A percentile compares a stretch with the other conserved stretches of the same genome.
phyloP scores from a whole-genome alignment of 1,140 invertebrate genomes.

The Bombus polaris region DNA sequence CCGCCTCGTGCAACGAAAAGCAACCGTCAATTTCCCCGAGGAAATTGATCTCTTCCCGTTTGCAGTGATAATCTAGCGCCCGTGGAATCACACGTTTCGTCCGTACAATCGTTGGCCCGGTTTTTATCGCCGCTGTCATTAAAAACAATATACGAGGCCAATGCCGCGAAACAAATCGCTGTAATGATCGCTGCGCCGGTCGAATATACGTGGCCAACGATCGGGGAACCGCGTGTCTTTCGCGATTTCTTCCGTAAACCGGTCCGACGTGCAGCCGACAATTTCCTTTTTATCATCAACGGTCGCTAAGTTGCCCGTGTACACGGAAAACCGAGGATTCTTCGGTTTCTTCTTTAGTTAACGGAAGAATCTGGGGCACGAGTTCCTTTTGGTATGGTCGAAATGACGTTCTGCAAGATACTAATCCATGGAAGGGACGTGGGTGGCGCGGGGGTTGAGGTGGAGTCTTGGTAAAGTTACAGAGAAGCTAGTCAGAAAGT shows the following conservation, averaged over 20 bases:
- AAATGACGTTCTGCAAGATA: too few relatives aligned
- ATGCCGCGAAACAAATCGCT: neutral
- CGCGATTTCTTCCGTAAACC: neutral
- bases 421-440: neutral
- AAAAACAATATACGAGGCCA: constrained; percentile 27
- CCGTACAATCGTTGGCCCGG: neutral
- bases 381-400: too few relatives aligned
- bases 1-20: constrained; percentile 9
- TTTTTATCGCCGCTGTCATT: neutral
- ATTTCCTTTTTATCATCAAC: neutral
- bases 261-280: neutral
- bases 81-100: neutral
- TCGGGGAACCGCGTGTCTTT: neutral
- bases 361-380: too few relatives aligned
- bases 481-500: constrained; percentile 78
- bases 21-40: constrained; percentile 32
- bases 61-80: neutral
- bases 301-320: too few relatives aligned
- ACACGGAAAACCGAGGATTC: neutral
- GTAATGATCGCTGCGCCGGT: neutral
- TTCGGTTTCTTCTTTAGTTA: neutral
- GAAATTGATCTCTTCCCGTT: constrained; percentile 40
- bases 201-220: neutral
- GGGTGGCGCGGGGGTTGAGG: constrained; percentile 9
- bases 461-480: constrained; percentile 59